These are phyloP conservation scores for Prionailurus bengalensis DNA, from an alignment of 2,113 vertebrate genomes.

Conservation along the genomic window DNA sequence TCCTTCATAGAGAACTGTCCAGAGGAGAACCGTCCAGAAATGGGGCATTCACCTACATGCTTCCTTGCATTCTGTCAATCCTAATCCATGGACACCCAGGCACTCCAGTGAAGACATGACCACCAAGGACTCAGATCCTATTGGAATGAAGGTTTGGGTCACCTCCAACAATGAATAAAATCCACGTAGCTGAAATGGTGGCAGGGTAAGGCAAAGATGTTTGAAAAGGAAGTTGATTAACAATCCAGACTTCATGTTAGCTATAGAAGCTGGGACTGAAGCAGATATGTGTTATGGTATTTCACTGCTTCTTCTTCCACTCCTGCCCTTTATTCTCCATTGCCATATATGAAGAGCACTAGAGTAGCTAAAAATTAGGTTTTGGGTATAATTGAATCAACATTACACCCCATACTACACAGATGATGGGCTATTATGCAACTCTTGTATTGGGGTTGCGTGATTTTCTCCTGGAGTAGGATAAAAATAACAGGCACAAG, in stretches of 20 bases:
- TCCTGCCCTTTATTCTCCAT: not conserved
- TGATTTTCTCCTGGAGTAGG: not conserved
- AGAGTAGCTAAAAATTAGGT: not conserved
- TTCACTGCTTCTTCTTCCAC: not conserved
- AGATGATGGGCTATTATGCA: not conserved
- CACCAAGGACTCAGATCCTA: not conserved
- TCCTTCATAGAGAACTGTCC: not conserved
- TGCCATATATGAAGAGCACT: not conserved
- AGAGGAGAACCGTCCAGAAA: not conserved
- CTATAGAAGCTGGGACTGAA: not conserved
- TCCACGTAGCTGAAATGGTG: not conserved
- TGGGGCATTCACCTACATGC: not conserved
- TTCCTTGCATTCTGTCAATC: not conserved
- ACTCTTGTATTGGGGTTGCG: not conserved
- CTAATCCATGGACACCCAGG: not conserved
- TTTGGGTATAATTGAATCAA: not conserved
- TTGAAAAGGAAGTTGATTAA: not conserved
- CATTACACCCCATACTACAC: not conserved
- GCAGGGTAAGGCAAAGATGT: not conserved
- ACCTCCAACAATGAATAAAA: not conserved
- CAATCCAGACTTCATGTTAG: not conserved
- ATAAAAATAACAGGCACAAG: not conserved
- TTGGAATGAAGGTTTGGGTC: not conserved
- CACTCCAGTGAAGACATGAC: not conserved
- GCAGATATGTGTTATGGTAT: no score